Percentiles rank a stretch among this genome's conserved stretches.
Conservation (phyloP, 2,797 vertebrate genomes). For the Meriones psammophilus region DNA sequence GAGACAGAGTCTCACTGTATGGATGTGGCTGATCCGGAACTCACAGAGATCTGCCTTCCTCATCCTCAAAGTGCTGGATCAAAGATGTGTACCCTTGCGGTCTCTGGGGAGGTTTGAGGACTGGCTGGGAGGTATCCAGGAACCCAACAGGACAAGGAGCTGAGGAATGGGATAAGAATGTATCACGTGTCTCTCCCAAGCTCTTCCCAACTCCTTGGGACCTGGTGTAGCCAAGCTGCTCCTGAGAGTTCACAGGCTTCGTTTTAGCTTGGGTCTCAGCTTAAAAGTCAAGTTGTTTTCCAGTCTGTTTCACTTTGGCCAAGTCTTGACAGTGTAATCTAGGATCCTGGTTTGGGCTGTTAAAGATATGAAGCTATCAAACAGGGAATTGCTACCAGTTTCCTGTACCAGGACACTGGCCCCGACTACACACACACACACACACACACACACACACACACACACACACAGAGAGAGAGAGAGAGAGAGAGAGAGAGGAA, state of each 20-base stretch:
- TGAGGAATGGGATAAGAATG: neutral
- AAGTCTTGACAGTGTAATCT: conserved; percentile 17
- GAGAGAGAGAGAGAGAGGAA: conserved; percentile 47
- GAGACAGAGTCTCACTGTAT: neutral
- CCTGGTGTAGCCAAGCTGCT: neutral
- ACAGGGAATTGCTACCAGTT: conserved; percentile 48
- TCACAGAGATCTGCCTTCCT: neutral
- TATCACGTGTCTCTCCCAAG: conserved; percentile 38
- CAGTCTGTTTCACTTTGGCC: conserved; percentile 48
- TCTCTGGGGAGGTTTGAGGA: neutral
- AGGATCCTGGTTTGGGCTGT: conserved; percentile 13
- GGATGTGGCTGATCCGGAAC: neutral
- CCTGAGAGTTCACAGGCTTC: conserved; percentile 48
- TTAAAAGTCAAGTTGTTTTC: conserved; percentile 34
- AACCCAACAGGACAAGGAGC: neutral
- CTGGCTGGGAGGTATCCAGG: conserved; percentile 15
- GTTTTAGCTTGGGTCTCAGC: conserved; percentile 63
- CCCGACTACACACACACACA: neutral
- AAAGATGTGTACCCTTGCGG: neutral
- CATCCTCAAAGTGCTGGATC: neutral
- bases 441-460: conserved; percentile 4
- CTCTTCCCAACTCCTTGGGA: neutral
- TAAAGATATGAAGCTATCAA: neutral
- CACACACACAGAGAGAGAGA: too few species aligned
- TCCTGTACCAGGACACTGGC: conserved; percentile 54